Conservation (phyloP, 2,888 invertebrate species). For the Ophraella communa region DNA sequence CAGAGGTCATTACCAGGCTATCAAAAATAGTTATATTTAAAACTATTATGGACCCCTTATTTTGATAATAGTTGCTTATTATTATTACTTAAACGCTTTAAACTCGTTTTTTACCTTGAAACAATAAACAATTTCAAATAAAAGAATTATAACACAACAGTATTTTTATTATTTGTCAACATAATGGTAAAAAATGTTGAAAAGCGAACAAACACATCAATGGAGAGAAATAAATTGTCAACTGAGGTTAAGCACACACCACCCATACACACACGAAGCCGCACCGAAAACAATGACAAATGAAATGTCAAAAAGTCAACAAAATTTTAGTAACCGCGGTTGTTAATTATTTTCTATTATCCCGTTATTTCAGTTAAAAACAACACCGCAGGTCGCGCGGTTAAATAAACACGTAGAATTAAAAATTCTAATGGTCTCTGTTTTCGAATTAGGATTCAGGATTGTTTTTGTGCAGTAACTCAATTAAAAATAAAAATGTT, state of each 20-base stretch:
- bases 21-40: too few relatives aligned
- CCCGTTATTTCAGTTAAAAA: slow-evolving; percentile 9
- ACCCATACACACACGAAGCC: too few relatives aligned
- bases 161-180: too few relatives aligned
- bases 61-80: too few relatives aligned
- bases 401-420: slow-evolving; percentile 14
- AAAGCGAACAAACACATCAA: slow-evolving; percentile 7
- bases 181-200: too few relatives aligned
- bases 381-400: slow-evolving; percentile 3
- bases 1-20: too few relatives aligned
- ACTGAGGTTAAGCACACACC: slow-evolving; percentile 10
- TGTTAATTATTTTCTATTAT: slow-evolving; percentile 24
- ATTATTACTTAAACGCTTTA: too few relatives aligned
- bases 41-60: too few relatives aligned
- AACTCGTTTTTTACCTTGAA: too few relatives aligned
- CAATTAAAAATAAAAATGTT: not conserved
- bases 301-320: slow-evolving; percentile 23
- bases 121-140: too few relatives aligned
- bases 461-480: not conserved
- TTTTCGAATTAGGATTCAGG: not conserved
- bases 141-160: too few relatives aligned
- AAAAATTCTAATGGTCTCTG: slow-evolving; percentile 4
- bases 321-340: slow-evolving; percentile 21
- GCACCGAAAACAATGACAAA: slow-evolving; percentile 24
- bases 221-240: not conserved